Conservation (phyloP, 2,888 invertebrate species). For the Rhyacophila evoluta region DNA sequence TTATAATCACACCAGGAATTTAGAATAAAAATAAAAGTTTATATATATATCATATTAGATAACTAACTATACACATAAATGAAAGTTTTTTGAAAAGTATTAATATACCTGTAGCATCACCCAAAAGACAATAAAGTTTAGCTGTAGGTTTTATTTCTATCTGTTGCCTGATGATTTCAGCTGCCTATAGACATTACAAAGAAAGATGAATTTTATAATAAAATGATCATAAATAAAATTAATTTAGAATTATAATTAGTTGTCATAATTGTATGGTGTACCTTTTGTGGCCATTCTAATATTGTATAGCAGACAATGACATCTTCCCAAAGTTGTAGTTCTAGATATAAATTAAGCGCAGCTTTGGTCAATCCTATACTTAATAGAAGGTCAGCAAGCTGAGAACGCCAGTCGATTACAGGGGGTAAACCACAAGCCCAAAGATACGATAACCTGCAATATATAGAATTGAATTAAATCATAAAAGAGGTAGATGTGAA, state of each 20-base stretch:
- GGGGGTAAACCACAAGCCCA: constrained; percentile 81
- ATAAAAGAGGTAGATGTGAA: too few species aligned
- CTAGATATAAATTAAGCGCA: constrained; percentile 82
- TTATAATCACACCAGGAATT: too few species aligned
- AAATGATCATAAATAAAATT: too few species aligned
- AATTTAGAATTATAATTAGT: too few species aligned
- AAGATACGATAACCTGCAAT: constrained; percentile 70
- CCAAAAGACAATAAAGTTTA: constrained; percentile 90
- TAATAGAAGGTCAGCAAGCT: constrained; percentile 82
- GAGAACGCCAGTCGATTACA: constrained; percentile 81
- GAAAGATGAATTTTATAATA: too few species aligned
- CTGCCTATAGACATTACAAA: constrained; percentile 73
- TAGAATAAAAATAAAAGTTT: too few species aligned
- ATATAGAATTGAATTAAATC: too few species aligned
- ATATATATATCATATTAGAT: too few species aligned
- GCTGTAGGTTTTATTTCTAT: constrained; percentile 83
- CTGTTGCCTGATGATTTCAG: constrained; percentile 87
- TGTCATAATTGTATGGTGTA: constrained; percentile 58
- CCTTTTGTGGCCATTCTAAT: constrained; percentile 86
- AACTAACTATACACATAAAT: constrained; percentile 10
- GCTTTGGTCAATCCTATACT: constrained; percentile 87
- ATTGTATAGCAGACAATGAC: constrained; percentile 92
- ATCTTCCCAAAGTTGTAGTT: constrained; percentile 90
- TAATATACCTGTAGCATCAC: constrained; percentile 78
- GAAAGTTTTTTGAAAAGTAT: too few species aligned